These are phyloP conservation scores for Centropyge bicolor DNA, from an alignment of 2,797 vertebrate species.

Conservation along the genomic window DNA sequence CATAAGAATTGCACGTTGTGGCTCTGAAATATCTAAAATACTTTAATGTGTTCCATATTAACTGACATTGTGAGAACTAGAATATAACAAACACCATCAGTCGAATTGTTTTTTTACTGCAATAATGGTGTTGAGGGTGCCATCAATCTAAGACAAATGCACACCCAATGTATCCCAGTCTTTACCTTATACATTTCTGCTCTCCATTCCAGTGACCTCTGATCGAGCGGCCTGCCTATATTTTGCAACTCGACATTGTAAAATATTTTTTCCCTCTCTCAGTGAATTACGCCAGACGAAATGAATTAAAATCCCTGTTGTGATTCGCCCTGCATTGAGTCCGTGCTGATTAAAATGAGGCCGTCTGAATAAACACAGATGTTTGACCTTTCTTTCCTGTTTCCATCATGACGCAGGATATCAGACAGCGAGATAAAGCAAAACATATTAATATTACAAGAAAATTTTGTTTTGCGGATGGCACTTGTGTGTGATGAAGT, in stretches of 20 bases:
- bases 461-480: constrained; percentile 44
- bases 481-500: constrained; percentile 61
- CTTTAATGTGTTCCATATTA: constrained; percentile 63
- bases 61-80: constrained; percentile 57
- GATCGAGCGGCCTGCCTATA: constrained; percentile 35
- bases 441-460: constrained; percentile 8
- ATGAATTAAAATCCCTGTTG: constrained; percentile 46
- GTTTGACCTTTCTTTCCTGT: constrained; percentile 24
- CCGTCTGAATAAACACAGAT: constrained; percentile 44
- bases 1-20: constrained; percentile 59
- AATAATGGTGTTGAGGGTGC: constrained; percentile 59
- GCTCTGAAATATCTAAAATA: constrained; percentile 70
- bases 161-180: constrained; percentile 25
- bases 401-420: constrained; percentile 20
- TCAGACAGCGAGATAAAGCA: constrained; percentile 28
- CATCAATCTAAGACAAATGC: constrained; percentile 54
- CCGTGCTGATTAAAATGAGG: constrained; percentile 32
- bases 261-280: constrained; percentile 27
- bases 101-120: constrained; percentile 60
- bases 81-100: constrained; percentile 63
- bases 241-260: constrained; percentile 40
- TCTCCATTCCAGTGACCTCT: constrained; percentile 36
- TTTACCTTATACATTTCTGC: constrained; percentile 31
- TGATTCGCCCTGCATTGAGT: constrained; percentile 34
- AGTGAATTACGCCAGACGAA: constrained; percentile 41